Conservation (phyloP, 1,140 invertebrate species). For the Cydia strobilella region DNA sequence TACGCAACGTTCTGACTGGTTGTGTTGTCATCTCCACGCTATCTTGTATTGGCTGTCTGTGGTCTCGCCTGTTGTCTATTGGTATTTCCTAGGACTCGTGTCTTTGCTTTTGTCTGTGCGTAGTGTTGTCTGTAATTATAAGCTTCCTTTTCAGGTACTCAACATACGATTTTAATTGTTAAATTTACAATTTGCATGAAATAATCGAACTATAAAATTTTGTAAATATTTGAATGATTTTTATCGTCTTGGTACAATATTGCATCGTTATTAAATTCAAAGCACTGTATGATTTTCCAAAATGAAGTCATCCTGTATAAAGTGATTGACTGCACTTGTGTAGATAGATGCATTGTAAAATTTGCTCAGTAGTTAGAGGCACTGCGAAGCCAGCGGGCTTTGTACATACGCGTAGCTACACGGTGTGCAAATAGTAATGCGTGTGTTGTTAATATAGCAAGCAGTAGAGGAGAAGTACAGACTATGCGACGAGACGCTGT, state of each 20-base stretch:
- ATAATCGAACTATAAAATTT: conserved; percentile 1
- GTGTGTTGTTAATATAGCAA: conserved; percentile 84
- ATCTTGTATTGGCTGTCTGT: conserved; percentile 59
- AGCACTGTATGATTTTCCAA: conserved; percentile 28
- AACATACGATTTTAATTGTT: neutral
- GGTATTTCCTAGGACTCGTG: conserved; percentile 22
- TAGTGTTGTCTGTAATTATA: conserved; percentile 35
- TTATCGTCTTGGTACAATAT: neutral
- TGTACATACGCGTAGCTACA: conserved; percentile 22
- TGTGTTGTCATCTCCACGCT: conserved; percentile 66
- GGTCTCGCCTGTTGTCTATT: conserved; percentile 48
- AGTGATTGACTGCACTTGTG: conserved; percentile 39
- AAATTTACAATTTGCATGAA: conserved; percentile 11
- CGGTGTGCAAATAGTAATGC: conserved; percentile 35
- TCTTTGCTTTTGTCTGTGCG: conserved; percentile 45
- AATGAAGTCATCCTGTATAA: conserved; percentile 29
- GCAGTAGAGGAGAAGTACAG: conserved; percentile 96
- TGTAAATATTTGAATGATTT: conserved; percentile 22
- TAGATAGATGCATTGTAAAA: conserved; percentile 44
- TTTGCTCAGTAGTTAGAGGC: conserved; percentile 44
- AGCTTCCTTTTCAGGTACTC: conserved; percentile 43
- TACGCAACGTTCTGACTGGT: conserved; percentile 63
- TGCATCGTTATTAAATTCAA: conserved; percentile 14
- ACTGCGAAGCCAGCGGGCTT: conserved; percentile 10
- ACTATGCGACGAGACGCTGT: conserved; percentile 91